Evolutionary conservation across 2,888 invertebrate species (phyloP), one percentile per base, ranked within the genome.

Genomic region (Lutraria lutraria): DNA sequence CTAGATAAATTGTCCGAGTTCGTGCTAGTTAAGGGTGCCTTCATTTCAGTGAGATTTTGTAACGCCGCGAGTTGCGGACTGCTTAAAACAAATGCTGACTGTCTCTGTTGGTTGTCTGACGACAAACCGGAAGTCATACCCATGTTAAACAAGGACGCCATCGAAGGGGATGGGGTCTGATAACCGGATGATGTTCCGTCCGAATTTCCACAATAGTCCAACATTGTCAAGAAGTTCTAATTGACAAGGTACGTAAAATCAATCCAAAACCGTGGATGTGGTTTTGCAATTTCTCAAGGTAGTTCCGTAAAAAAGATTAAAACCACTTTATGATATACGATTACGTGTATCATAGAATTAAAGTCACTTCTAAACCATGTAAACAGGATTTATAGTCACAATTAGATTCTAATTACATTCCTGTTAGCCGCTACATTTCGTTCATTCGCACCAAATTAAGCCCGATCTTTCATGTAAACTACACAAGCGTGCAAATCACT

Each of bases 11-110:
- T 88, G 34, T 89, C 92, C n/a, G 92, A 81, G 31, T 85, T 89
- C 52, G 94, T 92, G 29, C 94, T 91, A 0, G 95, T 93, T 25
- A 94, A 93, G 0, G 95, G 95, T 4, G 95, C 93, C 94, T 98
- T 98, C 97, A 98, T 98, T 97, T 99, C 99, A 86, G 99, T 98
- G 98, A 99, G 95, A 88, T 96, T 98, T 96, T 99, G 99, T 91
- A 99, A 97, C 21, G 99, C 99, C n/a, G 99, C 99, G 94, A 99
- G 96, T 19, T 99, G 99, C 89, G 98, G 98, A 94, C 97, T 97
- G 95, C 98, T 98, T 88, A 98, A 97, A 97, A 96, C 97, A 94
- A 97, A 97, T 81, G 97, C 97, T 88, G 94, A 94, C 89, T 95
- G 95, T 86, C 94, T 83, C 19, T 93, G 91, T 21, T 90, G 94